Evolutionary conservation across 2,113 vertebrate genomes (phyloP).

Genomic region (Setophaga coronata): DNA sequence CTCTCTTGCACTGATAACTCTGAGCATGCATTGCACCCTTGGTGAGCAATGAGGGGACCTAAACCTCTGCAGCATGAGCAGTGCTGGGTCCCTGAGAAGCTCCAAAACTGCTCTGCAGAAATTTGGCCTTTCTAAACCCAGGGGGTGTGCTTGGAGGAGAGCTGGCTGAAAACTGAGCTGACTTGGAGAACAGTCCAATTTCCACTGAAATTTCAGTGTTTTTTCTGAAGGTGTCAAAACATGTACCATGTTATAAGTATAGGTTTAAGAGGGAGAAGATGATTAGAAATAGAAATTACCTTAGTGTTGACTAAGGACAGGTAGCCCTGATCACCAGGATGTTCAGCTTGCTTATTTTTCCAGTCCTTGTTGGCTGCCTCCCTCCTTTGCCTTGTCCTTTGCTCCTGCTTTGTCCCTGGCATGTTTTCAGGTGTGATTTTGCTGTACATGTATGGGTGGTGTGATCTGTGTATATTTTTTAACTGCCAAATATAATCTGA

Average conservation of each 20-base stretch:
- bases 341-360: neutral
- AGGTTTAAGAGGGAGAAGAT: neutral
- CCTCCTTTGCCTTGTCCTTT: neutral
- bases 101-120: neutral
- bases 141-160: rapidly evolving
- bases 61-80: neutral
- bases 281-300: neutral
- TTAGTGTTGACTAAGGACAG: neutral
- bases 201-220: neutral
- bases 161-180: neutral
- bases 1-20: neutral
- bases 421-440: neutral
- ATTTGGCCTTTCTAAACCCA: neutral
- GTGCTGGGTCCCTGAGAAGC: neutral
- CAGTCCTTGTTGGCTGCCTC: neutral
- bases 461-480: neutral
- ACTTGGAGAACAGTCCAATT: neutral
- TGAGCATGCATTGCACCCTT: neutral
- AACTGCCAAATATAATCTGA: neutral
- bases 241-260: neutral
- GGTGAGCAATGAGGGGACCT: neutral
- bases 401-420: neutral
- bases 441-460: neutral
- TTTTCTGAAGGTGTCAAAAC: neutral
- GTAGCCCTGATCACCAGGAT: neutral